These are phyloP conservation scores for Plutomurus gul DNA, from an alignment of 1,140 invertebrate species.

Conservation along the genomic window DNA sequence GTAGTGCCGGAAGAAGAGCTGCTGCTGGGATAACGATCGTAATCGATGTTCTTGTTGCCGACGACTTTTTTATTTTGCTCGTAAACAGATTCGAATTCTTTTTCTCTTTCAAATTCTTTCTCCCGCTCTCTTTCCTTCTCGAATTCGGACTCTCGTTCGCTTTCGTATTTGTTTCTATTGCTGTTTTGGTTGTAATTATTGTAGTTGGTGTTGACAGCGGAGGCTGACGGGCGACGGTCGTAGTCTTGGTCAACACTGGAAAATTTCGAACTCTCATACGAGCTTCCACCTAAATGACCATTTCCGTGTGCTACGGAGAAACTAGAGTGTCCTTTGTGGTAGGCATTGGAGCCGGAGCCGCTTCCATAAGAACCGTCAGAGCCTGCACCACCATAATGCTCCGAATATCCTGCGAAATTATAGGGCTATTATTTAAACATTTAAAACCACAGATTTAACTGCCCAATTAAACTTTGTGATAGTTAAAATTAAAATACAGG, in stretches of 20 bases:
- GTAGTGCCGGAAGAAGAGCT: background rate
- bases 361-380: background rate
- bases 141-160: background rate
- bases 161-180: background rate
- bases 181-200: background rate
- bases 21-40: background rate
- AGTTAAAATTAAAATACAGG: background rate
- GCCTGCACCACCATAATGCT: background rate
- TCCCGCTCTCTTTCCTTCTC: background rate
- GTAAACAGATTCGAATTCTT: background rate
- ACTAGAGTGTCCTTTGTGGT: background rate
- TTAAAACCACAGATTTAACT: too few relatives aligned
- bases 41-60: background rate
- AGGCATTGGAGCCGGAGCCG: background rate
- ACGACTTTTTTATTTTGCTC: background rate
- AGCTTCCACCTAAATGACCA: background rate
- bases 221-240: background rate
- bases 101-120: background rate
- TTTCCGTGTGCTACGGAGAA: background rate
- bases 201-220: background rate
- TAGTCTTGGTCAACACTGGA: background rate
- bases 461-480: too few relatives aligned
- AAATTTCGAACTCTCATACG: background rate
- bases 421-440: background rate
- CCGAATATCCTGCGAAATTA: background rate